These are phyloP conservation scores for Amyelois transitella DNA, from an alignment of 1,140 invertebrate species.

Conservation along the genomic window DNA sequence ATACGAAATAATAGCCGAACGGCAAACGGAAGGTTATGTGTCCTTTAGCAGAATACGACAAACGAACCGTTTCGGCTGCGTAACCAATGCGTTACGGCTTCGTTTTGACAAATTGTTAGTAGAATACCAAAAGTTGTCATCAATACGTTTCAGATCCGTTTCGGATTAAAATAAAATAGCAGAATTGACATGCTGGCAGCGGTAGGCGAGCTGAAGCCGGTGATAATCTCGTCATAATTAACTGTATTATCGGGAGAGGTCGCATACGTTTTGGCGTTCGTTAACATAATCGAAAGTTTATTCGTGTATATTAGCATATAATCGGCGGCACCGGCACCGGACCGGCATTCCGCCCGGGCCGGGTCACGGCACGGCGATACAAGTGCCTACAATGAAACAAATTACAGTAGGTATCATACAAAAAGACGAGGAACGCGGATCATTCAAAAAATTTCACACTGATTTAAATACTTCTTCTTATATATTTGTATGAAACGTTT, in stretches of 20 bases:
- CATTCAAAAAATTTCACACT: conserved; percentile 24
- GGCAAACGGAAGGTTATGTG: too few species aligned
- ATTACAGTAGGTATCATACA: conserved; percentile 25
- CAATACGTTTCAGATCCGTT: too few species aligned
- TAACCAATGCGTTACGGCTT: too few species aligned
- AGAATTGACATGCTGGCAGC: too few species aligned
- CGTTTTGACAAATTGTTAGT: too few species aligned
- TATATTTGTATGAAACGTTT: too few species aligned
- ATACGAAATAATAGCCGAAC: too few species aligned
- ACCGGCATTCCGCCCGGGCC: conserved; percentile 17
- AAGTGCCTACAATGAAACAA: conserved; percentile 20
- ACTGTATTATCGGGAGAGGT: conserved; percentile 3
- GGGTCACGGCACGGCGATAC: conserved; percentile 25
- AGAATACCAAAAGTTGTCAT: too few species aligned
- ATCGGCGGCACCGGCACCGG: conserved; percentile 22
- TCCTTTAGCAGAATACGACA: too few species aligned
- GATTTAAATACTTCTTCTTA: too few species aligned
- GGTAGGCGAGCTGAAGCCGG: neutral
- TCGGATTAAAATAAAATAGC: too few species aligned
- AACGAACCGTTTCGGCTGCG: too few species aligned
- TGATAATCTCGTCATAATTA: neutral
- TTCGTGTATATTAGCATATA: conserved; percentile 49
- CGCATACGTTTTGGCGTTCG: conserved; percentile 18
- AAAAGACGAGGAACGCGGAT: conserved; percentile 23
- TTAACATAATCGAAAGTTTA: conserved; percentile 27